A percentile compares a stretch with the other conserved stretches of the same genome.
Evolutionary conservation across 2,113 vertebrate genomes (phyloP).

Genomic region (cattle (Bos taurus)): DNA sequence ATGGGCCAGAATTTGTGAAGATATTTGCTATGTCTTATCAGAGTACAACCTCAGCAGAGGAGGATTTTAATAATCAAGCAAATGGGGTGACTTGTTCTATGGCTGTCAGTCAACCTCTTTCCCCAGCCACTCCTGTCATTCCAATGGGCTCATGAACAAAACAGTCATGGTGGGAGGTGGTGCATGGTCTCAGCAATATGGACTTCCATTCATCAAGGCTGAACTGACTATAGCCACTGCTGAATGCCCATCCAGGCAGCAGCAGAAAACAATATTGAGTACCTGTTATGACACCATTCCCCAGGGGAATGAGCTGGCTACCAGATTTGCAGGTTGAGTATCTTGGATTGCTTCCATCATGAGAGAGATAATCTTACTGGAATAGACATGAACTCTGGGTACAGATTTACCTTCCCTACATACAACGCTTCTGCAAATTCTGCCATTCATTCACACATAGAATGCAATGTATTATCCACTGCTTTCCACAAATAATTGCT

Average conservation of each 20-base stretch:
- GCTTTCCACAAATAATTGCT: neutral
- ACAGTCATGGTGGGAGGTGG: neutral
- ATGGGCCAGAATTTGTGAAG: neutral
- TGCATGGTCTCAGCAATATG: neutral
- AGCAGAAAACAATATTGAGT: neutral
- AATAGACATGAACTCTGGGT: neutral
- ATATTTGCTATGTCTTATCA: neutral
- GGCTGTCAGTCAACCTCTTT: neutral
- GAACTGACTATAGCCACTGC: neutral
- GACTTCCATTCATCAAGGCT: neutral
- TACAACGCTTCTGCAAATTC: neutral
- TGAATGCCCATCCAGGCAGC: neutral
- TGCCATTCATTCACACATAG: neutral
- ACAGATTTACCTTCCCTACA: neutral
- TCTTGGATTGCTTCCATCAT: neutral
- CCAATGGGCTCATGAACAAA: neutral
- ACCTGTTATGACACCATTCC: neutral
- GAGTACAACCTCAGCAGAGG: neutral
- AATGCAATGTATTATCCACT: neutral
- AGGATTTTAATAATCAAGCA: neutral
- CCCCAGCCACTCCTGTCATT: neutral
- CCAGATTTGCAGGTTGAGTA: neutral
- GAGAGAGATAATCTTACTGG: neutral
- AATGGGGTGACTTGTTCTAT: neutral
- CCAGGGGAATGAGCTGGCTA: neutral